A percentile compares a stretch with the other conserved stretches of the same genome.
These are phyloP conservation scores for Syngnathoides biaculeatus DNA, from an alignment of 2,113 vertebrate species.

Conservation along the genomic window DNA sequence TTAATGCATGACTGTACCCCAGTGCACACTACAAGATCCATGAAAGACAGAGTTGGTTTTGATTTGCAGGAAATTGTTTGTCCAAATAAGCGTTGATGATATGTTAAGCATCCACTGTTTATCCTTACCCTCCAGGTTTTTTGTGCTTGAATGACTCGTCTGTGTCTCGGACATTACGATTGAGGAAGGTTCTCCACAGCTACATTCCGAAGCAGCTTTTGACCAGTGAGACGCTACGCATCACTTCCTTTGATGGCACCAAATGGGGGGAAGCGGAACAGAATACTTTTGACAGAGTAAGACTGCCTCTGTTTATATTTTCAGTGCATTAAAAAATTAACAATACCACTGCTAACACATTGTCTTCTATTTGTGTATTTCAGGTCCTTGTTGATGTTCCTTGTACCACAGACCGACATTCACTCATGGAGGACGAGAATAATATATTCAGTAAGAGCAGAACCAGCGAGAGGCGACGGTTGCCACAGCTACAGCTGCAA, in stretches of 20 bases:
- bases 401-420: constrained; percentile 92
- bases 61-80: too few relatives aligned
- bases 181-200: constrained; percentile 75
- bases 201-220: constrained; percentile 78
- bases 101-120: not conserved
- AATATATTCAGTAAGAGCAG: constrained; percentile 85
- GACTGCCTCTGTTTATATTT: constrained; percentile 17
- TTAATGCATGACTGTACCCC: too few relatives aligned
- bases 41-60: too few relatives aligned
- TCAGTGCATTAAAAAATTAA: not conserved
- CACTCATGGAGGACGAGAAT: constrained; percentile 84
- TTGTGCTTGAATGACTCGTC: constrained; percentile 85
- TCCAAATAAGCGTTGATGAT: not conserved
- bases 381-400: constrained; percentile 96
- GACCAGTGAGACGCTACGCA: constrained; percentile 62
- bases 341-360: not conserved
- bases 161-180: constrained; percentile 75
- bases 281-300: constrained; percentile 83
- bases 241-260: constrained; percentile 83
- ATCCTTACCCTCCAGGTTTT: constrained; percentile 63
- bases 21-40: too few relatives aligned
- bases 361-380: constrained; percentile 40
- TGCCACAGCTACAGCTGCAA: constrained; percentile 85
- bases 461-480: constrained; percentile 79
- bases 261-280: constrained; percentile 78